Base-by-base conservation (phyloP, 2,797 vertebrate genomes). In the Poecilia picta region DNA sequence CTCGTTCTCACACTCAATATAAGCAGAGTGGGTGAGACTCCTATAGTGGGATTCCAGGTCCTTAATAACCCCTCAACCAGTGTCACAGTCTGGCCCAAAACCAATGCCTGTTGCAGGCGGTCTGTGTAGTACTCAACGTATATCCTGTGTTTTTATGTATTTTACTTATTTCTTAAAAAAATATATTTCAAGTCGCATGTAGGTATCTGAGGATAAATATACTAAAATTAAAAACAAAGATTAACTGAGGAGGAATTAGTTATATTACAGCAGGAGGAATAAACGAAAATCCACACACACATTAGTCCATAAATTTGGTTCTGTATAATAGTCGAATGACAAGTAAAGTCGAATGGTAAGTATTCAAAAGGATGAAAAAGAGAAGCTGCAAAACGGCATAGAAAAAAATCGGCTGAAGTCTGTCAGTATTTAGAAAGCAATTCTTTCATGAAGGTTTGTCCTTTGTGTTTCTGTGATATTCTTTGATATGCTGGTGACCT, bases 11-110 rank as follows among this genome's bases (percentile, higher is more conserved):
- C 88, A 91, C 73, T 78, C 85, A 81, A 85, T 82, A 70, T 51
- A 79, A 82, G 76, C 68, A 33, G 75, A 86, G 83, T 76, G 76
- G 79, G 87, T 87, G 72, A 85, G 77, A 82, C 73, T 79, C 87
- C 85, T 85, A 83, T 85, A 90, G 55, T 88, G 81, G 82, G 80
- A 94, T 88, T 89, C 85, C 84, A 87, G 85, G 71, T 88, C 79
- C 77, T 93, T 90, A 84, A 64, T 90, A 89, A 91, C 89, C 81
- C 78, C 72, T 51, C 47, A 85, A 86, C 49, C 76, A 79, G 75
- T 64, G 79, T 81, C 87, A 86, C 72, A 73, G 83, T 85, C 79
- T 25, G 47, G 45, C 59, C 64, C 68, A 28, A 70, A 68, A 76
- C 2, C 77, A 83, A 62, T 76, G 53, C 72, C 20, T 71, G 43